These are phyloP conservation scores for Tipula lateralis DNA, from an alignment of 2,888 invertebrate species.

Conservation along the genomic window DNA sequence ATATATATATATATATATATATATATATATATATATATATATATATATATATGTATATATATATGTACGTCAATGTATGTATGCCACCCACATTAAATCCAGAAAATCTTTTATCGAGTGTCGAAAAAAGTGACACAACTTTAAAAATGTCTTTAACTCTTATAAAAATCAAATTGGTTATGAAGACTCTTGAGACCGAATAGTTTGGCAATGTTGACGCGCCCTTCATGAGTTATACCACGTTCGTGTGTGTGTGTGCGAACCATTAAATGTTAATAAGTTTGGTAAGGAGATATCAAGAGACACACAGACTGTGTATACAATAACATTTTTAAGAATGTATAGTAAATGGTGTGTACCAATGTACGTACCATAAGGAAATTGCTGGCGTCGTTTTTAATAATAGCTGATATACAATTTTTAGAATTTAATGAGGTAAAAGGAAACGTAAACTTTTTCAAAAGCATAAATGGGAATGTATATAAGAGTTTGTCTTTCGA, in stretches of 20 bases:
- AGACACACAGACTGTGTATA: neutral
- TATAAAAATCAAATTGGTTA: neutral
- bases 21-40: constrained; percentile 5
- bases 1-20: constrained; percentile 5
- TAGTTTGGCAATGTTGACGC: too few relatives aligned
- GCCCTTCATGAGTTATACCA: too few relatives aligned
- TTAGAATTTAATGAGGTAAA: neutral
- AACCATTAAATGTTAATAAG: neutral
- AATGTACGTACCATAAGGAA: neutral
- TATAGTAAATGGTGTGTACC: too few relatives aligned
- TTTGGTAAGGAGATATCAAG: neutral
- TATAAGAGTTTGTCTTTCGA: neutral
- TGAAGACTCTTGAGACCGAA: neutral
- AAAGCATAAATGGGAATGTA: neutral
- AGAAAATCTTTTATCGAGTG: neutral
- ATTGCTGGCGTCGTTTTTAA: neutral
- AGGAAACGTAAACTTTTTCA: neutral
- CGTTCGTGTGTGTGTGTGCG: neutral
- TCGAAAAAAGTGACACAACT: neutral
- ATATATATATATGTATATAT: neutral
- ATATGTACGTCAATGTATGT: neutral
- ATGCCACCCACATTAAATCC: neutral
- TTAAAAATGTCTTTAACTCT: neutral
- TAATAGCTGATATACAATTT: neutral
- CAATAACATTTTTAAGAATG: too few relatives aligned